Base-by-base conservation (phyloP, 2,797 vertebrate genomes). In the Liparis tanakae region DNA sequence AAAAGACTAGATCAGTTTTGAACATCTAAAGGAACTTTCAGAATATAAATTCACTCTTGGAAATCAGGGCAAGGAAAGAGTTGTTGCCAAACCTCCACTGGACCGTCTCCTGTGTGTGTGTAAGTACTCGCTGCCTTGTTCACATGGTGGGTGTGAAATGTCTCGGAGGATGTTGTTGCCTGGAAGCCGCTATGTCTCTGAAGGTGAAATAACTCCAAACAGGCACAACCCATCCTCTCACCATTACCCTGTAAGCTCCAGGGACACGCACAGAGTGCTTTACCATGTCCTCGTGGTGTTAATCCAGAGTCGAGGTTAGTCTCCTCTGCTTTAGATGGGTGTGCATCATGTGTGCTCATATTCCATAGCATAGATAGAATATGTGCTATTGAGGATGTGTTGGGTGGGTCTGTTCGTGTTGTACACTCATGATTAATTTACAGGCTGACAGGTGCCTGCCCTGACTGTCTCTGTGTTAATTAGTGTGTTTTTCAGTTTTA, bases 261-360 rank as follows among this genome's bases (percentile, higher is more conserved):
- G 84, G 83, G 90, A 88, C 41, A 54, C 20, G 37, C 54, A 9
- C 62, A 84, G 85, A 94, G 91, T 94, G 91, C 92, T 91, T 93
- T 92, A 84, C 72, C 67, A 4, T 93, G 92, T 93, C 87, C 73
- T 85, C 73, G 41, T 25, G 64, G 77, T 86, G 84, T 88, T 87
- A 85, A 89, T 86, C 84, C 76, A 81, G 82, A 82, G 76, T 68
- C 54, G 44, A 66, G 33, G 61, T 74, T 88, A 62, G 81, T 81
- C 65, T 68, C 25, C 74, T 54, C 57, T 62, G 68, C 66, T 66
- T 72, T 62, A 64, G 67, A 64, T 79, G 59, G 70, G 48, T 67
- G 61, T 22, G 50, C 43, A 44, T 15, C 43, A 44, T 15, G 61
- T 79, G 57, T 70, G 62, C 18, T 53, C 67, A 33, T 70, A 37